Percentiles rank a stretch among this genome's conserved stretches.
Conservation (phyloP, 1,140 invertebrate species). For the Drosophila sulfurigaster region DNA sequence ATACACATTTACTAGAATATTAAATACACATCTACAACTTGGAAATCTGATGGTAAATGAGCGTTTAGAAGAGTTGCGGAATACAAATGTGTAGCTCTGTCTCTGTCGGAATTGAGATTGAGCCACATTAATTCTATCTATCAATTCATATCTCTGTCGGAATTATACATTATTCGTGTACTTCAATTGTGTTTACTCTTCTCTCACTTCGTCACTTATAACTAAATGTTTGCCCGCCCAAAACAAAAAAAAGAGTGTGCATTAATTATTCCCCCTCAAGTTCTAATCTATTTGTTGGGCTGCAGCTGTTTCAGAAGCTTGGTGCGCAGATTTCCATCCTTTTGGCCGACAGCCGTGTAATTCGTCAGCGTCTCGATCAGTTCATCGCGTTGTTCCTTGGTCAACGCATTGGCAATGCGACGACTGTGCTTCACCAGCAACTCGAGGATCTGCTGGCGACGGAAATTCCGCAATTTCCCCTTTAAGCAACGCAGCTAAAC, state of each 20-base stretch:
- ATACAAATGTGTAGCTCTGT: too few species aligned
- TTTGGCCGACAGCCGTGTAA: neutral
- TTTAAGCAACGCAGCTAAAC: conserved; percentile 17
- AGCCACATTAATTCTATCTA: too few species aligned
- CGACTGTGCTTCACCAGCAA: conserved; percentile 34
- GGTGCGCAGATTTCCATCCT: conserved; percentile 35
- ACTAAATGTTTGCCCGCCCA: neutral
- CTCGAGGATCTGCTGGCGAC: conserved; percentile 48
- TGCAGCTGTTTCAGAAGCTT: conserved; percentile 45
- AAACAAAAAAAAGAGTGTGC: neutral
- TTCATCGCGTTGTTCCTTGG: neutral
- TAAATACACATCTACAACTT: too few species aligned
- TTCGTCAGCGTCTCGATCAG: neutral
- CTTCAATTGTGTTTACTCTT: too few species aligned
- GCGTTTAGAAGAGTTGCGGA: too few species aligned
- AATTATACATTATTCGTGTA: too few species aligned
- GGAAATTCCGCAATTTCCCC: conserved; percentile 32
- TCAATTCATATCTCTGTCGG: too few species aligned
- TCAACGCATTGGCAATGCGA: neutral
- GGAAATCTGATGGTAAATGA: too few species aligned
- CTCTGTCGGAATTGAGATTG: too few species aligned
- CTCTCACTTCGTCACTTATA: neutral
- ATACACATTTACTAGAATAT: too few species aligned
- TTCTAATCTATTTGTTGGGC: neutral
- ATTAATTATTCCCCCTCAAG: neutral